These are phyloP conservation scores for Hymenochirus boettgeri DNA, from an alignment of 2,113 vertebrate genomes.

Conservation along the genomic window DNA sequence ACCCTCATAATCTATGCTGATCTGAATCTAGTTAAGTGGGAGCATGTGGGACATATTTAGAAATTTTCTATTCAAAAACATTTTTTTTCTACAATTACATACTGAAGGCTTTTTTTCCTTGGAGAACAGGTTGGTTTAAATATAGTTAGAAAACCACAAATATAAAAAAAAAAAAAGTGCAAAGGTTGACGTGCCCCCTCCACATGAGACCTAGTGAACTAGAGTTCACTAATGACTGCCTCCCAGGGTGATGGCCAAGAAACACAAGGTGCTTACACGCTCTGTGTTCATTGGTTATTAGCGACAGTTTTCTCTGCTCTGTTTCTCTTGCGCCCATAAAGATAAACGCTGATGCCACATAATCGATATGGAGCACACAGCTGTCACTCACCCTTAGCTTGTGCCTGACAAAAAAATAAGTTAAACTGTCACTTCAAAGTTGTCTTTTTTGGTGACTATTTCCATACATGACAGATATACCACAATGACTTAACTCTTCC, in stretches of 20 bases:
- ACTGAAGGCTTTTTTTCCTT: too few species aligned
- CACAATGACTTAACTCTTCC: slow-evolving; percentile 13
- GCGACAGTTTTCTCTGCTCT: slow-evolving; percentile 44
- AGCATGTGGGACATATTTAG: too few species aligned
- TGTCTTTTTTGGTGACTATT: slow-evolving; percentile 20
- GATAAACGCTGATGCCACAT: slow-evolving; percentile 79
- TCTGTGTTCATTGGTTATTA: slow-evolving; percentile 22
- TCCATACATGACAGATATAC: slow-evolving; percentile 13
- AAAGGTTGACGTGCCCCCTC: too few species aligned
- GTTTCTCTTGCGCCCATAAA: slow-evolving; percentile 52
- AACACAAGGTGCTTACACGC: slow-evolving; percentile 10
- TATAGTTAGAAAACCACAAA: too few species aligned
- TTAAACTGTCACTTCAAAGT: slow-evolving; percentile 63
- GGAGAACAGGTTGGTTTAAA: too few species aligned
- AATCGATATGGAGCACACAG: slow-evolving; percentile 81
- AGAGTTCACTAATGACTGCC: background rate
- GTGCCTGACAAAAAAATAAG: slow-evolving; percentile 63
- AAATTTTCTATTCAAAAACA: too few species aligned
- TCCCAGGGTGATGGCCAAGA: slow-evolving; percentile 4
- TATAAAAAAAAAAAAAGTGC: too few species aligned
- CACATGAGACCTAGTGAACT: background rate
- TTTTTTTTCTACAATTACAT: too few species aligned
- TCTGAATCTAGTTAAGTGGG: too few species aligned
- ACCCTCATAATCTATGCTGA: too few species aligned
- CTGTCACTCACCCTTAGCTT: slow-evolving; percentile 75